These are phyloP conservation scores for Pelusios castaneus DNA, from an alignment of 2,113 vertebrate genomes.

Conservation along the genomic window DNA sequence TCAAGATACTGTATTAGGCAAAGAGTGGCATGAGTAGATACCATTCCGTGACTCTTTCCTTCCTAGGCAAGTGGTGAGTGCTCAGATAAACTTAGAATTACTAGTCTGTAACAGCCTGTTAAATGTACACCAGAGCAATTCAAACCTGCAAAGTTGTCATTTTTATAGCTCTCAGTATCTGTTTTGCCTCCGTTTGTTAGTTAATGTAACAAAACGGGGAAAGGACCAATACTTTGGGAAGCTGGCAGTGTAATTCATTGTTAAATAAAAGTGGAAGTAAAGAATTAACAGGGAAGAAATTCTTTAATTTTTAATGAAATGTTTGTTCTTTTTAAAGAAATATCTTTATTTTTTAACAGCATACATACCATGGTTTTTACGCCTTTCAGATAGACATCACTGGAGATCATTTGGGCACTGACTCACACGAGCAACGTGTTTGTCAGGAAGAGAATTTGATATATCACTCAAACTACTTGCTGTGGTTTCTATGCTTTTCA, in stretches of 20 bases:
- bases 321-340: slow-evolving; percentile 53
- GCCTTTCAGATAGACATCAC: slow-evolving; percentile 37
- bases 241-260: not conserved
- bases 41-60: not conserved
- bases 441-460: slow-evolving; percentile 60
- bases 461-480: slow-evolving; percentile 54
- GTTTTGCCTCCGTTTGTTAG: not conserved
- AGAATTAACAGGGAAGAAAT: not conserved
- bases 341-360: slow-evolving; percentile 54
- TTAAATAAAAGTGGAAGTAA: slow-evolving; percentile 34
- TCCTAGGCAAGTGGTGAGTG: slow-evolving; percentile 21
- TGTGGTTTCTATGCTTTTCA: slow-evolving; percentile 75
- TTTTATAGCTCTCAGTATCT: not conserved
- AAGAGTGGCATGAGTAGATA: not conserved
- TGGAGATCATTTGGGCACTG: slow-evolving; percentile 12
- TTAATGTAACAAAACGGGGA: not conserved
- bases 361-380: slow-evolving; percentile 32
- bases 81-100: slow-evolving; percentile 25
- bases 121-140: not conserved
- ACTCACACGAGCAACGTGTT: slow-evolving; percentile 56
- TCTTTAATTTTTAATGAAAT: slow-evolving; percentile 58
- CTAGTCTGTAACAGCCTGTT: not conserved
- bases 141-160: not conserved
- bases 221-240: not conserved
- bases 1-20: not conserved